phyloP scores from a whole-genome alignment of 2,113 vertebrate genomes.

The Glaucidium brasilianum region DNA sequence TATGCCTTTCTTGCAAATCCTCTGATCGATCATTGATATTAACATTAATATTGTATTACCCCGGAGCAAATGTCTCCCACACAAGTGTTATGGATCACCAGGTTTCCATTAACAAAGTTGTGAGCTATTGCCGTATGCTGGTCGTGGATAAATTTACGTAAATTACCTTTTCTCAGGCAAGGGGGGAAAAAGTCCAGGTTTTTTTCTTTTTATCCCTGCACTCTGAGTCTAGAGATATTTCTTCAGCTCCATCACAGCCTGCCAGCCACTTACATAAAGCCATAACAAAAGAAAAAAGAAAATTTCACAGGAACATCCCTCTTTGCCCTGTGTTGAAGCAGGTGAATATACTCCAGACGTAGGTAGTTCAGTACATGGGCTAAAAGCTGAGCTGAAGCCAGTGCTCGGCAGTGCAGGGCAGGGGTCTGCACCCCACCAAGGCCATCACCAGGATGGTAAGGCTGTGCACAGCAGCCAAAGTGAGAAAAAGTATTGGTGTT shows the following conservation, averaged over 20 bases:
- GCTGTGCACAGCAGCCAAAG: neutral
- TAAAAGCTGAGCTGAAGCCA: neutral
- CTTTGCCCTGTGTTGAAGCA: neutral
- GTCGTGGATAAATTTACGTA: constrained; percentile 80
- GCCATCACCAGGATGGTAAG: neutral
- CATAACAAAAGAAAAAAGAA: neutral
- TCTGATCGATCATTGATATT: constrained; percentile 92
- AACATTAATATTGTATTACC: constrained; percentile 88
- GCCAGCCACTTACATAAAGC: neutral
- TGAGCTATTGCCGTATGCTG: constrained; percentile 74
- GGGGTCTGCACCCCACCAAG: neutral
- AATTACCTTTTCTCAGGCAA: constrained; percentile 80
- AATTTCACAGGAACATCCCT: neutral
- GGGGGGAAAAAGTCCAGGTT: constrained; percentile 23
- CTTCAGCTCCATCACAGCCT: neutral
- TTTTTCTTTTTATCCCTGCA: neutral
- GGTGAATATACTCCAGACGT: neutral
- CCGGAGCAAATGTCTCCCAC: constrained; percentile 87
- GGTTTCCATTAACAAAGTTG: constrained; percentile 94
- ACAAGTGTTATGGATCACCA: constrained; percentile 91
- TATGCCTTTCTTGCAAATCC: constrained; percentile 95
- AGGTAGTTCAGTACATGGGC: rapidly evolving
- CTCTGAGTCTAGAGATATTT: neutral
- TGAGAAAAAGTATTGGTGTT: neutral
- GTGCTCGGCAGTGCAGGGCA: neutral